A percentile compares a stretch with the other conserved stretches of the same genome.
phyloP scores from a whole-genome alignment of 37 sponge, comb jelly and placozoan species.

The Diacarnus erythraeanus region DNA sequence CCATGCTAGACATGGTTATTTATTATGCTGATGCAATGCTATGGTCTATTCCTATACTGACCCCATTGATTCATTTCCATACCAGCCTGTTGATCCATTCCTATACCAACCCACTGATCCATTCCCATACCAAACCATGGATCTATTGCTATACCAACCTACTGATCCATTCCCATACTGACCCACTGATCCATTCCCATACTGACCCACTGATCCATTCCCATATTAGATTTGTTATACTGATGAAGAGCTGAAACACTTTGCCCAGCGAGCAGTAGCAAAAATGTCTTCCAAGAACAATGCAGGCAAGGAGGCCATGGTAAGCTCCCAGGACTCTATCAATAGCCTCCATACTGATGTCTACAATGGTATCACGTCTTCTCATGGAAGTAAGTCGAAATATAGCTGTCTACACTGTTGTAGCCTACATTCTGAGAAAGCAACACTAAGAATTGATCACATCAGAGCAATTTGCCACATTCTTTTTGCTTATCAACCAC shows the following conservation, averaged over 20 bases:
- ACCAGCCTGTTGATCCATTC: too few species aligned
- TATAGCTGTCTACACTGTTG: too few species aligned
- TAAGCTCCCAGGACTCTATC: not conserved
- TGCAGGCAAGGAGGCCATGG: not conserved
- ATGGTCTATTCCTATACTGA: too few species aligned
- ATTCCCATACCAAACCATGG: not conserved
- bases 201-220: not conserved
- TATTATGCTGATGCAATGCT: too few species aligned
- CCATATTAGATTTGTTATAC: constrained; percentile 45
- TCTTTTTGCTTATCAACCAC: too few species aligned
- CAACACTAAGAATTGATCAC: too few species aligned
- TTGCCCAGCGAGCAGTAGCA: constrained; percentile 40
- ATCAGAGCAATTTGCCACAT: too few species aligned
- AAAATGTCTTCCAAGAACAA: constrained; percentile 20
- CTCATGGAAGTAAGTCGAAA: constrained; percentile 10
- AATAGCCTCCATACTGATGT: not conserved
- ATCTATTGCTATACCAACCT: not conserved
- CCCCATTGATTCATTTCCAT: not conserved
- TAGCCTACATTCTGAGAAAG: too few species aligned
- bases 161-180: too few species aligned
- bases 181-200: not conserved
- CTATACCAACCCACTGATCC: not conserved
- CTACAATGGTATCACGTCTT: constrained; percentile 26
- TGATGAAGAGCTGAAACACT: constrained; percentile 45
- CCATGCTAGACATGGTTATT: too few species aligned